Evolutionary conservation across 2,797 vertebrate species (phyloP).

Genomic region (Calcarius lapponicus): DNA sequence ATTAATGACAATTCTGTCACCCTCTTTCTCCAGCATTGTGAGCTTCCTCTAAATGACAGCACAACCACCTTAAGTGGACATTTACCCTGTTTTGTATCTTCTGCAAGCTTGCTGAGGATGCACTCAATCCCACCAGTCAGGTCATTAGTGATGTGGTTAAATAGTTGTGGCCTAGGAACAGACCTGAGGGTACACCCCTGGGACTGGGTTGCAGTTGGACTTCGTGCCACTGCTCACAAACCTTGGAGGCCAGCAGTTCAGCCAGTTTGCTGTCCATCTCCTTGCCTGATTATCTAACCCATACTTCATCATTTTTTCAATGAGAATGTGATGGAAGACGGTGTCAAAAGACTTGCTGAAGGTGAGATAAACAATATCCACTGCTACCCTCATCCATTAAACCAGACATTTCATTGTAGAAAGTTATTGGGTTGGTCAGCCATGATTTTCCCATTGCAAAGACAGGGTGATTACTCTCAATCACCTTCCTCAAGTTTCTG

Average conservation of each 20-base stretch:
- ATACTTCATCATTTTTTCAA: not conserved
- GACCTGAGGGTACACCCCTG: not conserved
- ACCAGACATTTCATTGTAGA: not conserved
- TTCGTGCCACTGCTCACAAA: not conserved
- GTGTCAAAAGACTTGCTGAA: not conserved
- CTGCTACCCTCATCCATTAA: not conserved
- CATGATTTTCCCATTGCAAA: not conserved
- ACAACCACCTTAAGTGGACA: not conserved
- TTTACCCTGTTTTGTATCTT: not conserved
- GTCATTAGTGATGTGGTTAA: accelerated
- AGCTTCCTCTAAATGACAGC: not conserved
- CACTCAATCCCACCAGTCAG: accelerated
- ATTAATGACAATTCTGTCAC: not conserved
- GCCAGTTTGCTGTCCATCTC: not conserved
- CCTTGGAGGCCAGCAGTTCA: not conserved
- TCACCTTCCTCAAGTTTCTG: not conserved
- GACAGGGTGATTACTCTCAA: not conserved
- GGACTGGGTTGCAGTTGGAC: not conserved
- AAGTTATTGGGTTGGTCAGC: not conserved
- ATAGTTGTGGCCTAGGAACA: not conserved
- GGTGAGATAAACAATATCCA: not conserved
- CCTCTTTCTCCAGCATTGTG: not conserved
- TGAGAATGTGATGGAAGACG: not conserved
- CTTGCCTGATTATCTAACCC: not conserved
- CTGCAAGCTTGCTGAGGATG: not conserved